Conservation (phyloP, 2,888 invertebrate species). For the Athripsodes cinereus region DNA sequence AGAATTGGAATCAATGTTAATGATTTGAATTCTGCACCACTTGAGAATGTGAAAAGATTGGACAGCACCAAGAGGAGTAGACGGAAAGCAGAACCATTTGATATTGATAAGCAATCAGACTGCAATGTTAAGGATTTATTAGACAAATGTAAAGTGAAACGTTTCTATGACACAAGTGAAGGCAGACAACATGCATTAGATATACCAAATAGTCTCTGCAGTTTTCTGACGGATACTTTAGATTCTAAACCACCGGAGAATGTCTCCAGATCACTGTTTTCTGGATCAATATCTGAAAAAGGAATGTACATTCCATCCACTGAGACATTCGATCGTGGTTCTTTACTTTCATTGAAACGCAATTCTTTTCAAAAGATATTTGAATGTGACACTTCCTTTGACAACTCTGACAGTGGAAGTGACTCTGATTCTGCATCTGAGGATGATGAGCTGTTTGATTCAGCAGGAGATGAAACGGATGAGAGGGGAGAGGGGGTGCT, state of each 20-base stretch:
- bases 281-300: conserved; percentile 21
- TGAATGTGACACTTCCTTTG: conserved; percentile 16
- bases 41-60: conserved; percentile 7
- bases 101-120: conserved; percentile 18
- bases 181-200: neutral
- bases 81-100: conserved; percentile 25
- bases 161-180: neutral
- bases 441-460: conserved; percentile 22
- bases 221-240: conserved; percentile 1
- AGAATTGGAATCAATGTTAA: conserved; percentile 21
- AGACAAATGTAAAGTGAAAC: neutral
- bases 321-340: conserved; percentile 3
- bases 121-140: neutral
- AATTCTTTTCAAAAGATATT: conserved; percentile 21
- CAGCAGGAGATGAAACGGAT: conserved; percentile 32
- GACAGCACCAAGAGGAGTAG: conserved; percentile 24
- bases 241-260: neutral
- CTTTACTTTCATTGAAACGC: conserved; percentile 1
- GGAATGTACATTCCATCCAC: conserved; percentile 18
- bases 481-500: conserved; percentile 43
- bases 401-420: conserved; percentile 28
- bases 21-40: neutral
- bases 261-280: conserved; percentile 11
- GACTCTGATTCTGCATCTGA: conserved; percentile 38
- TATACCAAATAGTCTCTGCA: conserved; percentile 8